These are phyloP conservation scores for Romanogobio albipinnatus DNA, from an alignment of 2,113 vertebrate species.

Conservation along the genomic window DNA sequence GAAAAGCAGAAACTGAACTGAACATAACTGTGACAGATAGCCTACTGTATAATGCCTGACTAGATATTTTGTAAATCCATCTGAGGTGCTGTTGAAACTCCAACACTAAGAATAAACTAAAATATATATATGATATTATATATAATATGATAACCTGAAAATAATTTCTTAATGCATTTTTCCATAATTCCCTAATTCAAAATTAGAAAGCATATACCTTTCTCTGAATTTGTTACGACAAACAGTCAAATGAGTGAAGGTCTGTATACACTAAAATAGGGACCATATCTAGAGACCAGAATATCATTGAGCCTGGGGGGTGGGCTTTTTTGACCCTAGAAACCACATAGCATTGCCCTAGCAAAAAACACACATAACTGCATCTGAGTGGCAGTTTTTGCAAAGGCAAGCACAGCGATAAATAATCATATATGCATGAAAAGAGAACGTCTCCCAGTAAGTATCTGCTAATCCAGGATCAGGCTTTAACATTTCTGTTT, in stretches of 20 bases:
- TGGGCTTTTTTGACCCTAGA: too few relatives aligned
- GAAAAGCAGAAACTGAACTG: too few relatives aligned
- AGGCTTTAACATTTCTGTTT: neutral
- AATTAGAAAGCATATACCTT: neutral
- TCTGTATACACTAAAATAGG: neutral
- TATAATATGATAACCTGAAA: neutral
- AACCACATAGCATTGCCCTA: neutral
- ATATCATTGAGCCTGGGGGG: neutral
- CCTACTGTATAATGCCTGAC: neutral
- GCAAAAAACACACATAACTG: neutral
- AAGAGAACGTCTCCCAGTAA: neutral
- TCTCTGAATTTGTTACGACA: neutral
- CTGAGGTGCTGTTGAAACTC: too few relatives aligned
- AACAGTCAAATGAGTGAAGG: neutral
- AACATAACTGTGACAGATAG: neutral
- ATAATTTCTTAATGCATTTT: neutral
- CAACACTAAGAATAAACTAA: neutral
- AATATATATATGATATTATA: too few relatives aligned
- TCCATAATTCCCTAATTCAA: neutral
- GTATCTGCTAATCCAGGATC: neutral
- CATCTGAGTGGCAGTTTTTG: neutral
- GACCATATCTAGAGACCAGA: neutral
- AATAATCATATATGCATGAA: neutral
- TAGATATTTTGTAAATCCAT: neutral
- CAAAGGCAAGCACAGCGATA: neutral